Evolutionary conservation across 2,797 vertebrate species (phyloP).

Genomic region (Allobates femoralis): DNA sequence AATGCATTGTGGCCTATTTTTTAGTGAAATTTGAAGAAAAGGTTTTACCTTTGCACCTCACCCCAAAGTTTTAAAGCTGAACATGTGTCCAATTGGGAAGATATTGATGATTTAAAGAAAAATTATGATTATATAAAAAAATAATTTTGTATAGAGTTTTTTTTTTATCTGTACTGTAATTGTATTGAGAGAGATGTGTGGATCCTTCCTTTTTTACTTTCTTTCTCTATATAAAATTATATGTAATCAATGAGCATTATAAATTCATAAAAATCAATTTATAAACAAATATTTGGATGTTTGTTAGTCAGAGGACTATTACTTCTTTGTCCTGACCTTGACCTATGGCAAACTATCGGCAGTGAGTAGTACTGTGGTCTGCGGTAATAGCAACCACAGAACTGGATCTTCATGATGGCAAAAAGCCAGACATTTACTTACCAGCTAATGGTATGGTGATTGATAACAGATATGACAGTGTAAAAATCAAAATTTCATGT

Average conservation of each 20-base stretch:
- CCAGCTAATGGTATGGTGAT: constrained; percentile 74
- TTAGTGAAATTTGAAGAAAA: no score
- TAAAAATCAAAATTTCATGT: constrained; percentile 63
- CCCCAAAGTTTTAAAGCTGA: no score
- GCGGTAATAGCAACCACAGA: constrained; percentile 75
- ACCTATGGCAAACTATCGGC: constrained; percentile 71
- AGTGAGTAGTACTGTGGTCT: constrained; percentile 77
- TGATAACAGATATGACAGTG: constrained; percentile 68
- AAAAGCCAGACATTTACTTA: constrained; percentile 67
- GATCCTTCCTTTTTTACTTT: not conserved
- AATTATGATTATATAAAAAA: no score
- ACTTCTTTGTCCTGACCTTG: constrained; percentile 75
- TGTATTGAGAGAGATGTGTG: no score
- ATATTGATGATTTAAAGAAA: no score
- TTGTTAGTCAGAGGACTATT: constrained; percentile 51
- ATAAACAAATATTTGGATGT: constrained; percentile 7
- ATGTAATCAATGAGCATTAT: not conserved
- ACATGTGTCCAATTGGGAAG: no score
- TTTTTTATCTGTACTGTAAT: no score
- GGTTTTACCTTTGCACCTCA: no score
- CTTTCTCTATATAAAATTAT: not conserved
- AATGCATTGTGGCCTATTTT: no score
- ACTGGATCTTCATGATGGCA: constrained; percentile 77
- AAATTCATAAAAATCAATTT: not conserved
- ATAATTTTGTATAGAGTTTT: no score